Base-by-base conservation (phyloP, 2,113 vertebrate genomes). In the Boleophthalmus pectinirostris region DNA sequence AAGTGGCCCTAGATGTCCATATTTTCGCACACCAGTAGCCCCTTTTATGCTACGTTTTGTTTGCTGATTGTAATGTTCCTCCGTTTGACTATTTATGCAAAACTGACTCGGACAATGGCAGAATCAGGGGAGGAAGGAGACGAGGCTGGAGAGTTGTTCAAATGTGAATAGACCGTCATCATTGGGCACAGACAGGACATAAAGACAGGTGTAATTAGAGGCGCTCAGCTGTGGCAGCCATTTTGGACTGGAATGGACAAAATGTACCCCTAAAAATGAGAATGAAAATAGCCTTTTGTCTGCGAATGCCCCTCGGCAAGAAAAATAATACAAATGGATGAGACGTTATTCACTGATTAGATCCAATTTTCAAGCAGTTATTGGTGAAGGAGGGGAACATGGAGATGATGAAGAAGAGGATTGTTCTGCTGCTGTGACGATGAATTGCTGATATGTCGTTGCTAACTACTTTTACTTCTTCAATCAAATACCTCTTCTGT, bases 61-160 rank as follows among this genome's bases (percentile, higher is more conserved):
- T 71, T 68, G 46, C 66, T 74, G 79, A 78, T 66, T 60, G 66
- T 74, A 82, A 87, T 79, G 81, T 33, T 64, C 80, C 54, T 1
- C 84, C 49, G 70, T 73, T 25, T 51, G 21, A 65, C 45, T 4
- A n/a, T 54, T 25, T 64, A 14, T 35, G 56, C 68, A 71, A 69
- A 61, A 15, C 13, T 51, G 16, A 29, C 49, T 38, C 45, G 63
- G 66, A 74, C 68, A 73, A 21, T 47, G 24, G 69, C 35, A 72
- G 16, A 75, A 69, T 77, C 46, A 21, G 46, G 4, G 3, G 25
- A 54, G 38, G 29, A 67, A 51, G n/a, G 35, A 76, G 24, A 29
- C 60, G 53, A 11, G 35, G 49, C 69, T 20, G 6, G 18, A 15
- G 69, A 77, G 53, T 35, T 63, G 46, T 71, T 77, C 56, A 74